Percentiles rank a stretch among this genome's conserved stretches.
These are phyloP conservation scores for Anseranas semipalmata DNA, from an alignment of 2,113 vertebrate genomes.

Conservation along the genomic window DNA sequence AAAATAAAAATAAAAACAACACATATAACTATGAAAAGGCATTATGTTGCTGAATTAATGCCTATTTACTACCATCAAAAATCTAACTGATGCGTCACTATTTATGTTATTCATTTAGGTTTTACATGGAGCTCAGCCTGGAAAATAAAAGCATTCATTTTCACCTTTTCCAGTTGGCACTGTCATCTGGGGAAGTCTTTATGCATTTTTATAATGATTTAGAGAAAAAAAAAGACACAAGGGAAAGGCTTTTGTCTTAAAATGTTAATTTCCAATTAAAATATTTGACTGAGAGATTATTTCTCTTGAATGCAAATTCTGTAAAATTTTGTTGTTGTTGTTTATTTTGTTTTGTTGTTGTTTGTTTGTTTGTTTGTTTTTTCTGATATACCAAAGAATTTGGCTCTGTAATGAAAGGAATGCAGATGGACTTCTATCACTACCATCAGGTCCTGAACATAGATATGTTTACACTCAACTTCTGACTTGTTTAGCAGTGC, in stretches of 20 bases:
- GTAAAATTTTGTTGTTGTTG: no score
- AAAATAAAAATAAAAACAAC: not conserved
- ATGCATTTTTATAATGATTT: not conserved
- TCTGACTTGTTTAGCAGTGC: not conserved
- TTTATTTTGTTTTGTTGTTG: no score
- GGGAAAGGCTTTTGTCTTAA: not conserved
- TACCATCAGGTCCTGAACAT: not conserved
- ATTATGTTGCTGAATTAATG: not conserved
- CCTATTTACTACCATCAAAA: not conserved
- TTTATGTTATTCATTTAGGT: not conserved
- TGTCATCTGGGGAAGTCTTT: not conserved
- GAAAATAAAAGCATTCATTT: not conserved
- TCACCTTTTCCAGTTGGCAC: not conserved
- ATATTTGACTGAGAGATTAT: not conserved
- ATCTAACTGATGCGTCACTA: not conserved
- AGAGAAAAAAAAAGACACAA: not conserved
- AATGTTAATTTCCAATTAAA: not conserved
- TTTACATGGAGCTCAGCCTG: not conserved
- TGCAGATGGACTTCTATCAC: not conserved
- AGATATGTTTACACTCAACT: not conserved
- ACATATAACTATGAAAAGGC: not conserved
- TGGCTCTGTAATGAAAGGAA: not conserved
- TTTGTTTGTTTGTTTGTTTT: no score
- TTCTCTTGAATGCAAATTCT: not conserved
- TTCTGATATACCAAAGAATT: not conserved